Percentiles rank a stretch among this genome's conserved stretches.
Conservation (phyloP, 2,797 vertebrate species). For the Malurus splendens region DNA sequence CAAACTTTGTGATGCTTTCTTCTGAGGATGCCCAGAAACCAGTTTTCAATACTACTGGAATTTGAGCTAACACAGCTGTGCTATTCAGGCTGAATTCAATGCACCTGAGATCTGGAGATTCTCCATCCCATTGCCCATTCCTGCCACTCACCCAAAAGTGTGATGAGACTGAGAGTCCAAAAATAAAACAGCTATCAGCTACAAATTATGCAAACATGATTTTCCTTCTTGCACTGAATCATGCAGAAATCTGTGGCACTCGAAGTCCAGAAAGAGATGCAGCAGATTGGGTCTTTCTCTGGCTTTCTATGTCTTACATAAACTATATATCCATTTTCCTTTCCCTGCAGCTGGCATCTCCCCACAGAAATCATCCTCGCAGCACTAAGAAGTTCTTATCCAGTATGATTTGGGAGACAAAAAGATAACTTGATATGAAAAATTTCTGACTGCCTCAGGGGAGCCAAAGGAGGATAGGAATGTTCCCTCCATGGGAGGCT, state of each 20-base stretch:
- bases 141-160: not conserved
- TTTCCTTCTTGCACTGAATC: not conserved
- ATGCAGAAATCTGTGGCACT: not conserved
- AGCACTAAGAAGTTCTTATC: slow-evolving; percentile 13
- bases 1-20: not conserved
- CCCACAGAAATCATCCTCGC: not conserved
- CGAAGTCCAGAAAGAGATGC: not conserved
- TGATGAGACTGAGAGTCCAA: not conserved
- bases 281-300: not conserved
- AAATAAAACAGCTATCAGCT: not conserved
- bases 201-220: not conserved
- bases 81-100: not conserved
- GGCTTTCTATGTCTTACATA: not conserved
- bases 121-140: not conserved
- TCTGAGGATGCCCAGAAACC: not conserved
- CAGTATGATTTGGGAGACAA: not conserved
- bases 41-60: not conserved
- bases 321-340: not conserved
- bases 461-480: not conserved
- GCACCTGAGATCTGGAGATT: not conserved
- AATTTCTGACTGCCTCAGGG: slow-evolving; percentile 10
- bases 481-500: not conserved
- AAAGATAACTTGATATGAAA: slow-evolving; percentile 41
- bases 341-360: not conserved
- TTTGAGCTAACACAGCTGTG: not conserved